Evolutionary conservation across 1,140 invertebrate species (phyloP).

Genomic region (Drosophila kanapiae): DNA sequence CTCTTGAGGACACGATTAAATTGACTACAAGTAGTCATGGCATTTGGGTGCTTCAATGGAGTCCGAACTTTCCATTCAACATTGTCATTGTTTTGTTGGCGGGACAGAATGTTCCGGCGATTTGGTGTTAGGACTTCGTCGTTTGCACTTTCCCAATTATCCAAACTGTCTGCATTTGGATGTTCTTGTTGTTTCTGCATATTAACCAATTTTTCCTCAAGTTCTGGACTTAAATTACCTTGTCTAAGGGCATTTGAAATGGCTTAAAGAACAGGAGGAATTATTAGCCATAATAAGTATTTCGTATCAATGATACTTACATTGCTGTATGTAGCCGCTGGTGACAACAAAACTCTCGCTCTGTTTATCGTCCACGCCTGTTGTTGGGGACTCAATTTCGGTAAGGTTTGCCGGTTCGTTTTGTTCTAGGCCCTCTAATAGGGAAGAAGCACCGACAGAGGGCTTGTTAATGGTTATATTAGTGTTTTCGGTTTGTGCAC

Average conservation of each 20-base stretch:
- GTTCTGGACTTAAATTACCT: conserved; percentile 95
- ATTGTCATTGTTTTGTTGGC: conserved; percentile 57
- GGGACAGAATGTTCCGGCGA: conserved; percentile 47
- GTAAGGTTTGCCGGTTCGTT: conserved; percentile 17
- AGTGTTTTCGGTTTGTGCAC: conserved; percentile 69
- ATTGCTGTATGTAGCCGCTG: conserved; percentile 94
- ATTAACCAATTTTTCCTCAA: conserved; percentile 95
- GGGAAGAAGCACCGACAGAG: conserved; percentile 23
- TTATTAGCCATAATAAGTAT: neutral
- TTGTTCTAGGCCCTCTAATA: conserved; percentile 59
- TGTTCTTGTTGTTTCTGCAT: conserved; percentile 94
- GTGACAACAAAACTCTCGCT: conserved; percentile 90
- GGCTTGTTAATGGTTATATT: conserved; percentile 47
- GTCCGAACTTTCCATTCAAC: conserved; percentile 63
- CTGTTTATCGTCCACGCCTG: conserved; percentile 48
- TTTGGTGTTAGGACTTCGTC: conserved; percentile 18
- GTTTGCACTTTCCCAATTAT: conserved; percentile 55
- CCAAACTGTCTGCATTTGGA: conserved; percentile 88
- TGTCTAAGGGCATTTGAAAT: conserved; percentile 93
- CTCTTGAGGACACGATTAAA: conserved; percentile 46
- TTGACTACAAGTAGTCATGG: conserved; percentile 15
- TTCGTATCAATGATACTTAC: conserved; percentile 33
- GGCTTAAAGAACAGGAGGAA: conserved; percentile 86
- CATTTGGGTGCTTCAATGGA: conserved; percentile 50
- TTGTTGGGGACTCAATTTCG: conserved; percentile 7